Evolutionary conservation across 2,797 vertebrate species (phyloP).

Genomic region (Tamandua tetradactyla): DNA sequence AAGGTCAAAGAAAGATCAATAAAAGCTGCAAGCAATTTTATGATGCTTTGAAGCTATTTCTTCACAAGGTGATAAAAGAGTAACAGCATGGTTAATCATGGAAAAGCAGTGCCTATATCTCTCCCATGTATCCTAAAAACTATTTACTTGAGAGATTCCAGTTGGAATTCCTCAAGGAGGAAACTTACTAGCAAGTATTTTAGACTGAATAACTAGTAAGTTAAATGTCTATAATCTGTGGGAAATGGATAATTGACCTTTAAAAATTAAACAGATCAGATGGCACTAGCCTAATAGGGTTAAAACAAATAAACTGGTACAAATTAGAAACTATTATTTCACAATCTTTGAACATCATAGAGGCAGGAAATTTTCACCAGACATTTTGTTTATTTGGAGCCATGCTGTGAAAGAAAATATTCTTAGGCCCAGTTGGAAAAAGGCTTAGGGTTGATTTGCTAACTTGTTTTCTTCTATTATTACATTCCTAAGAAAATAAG

Average conservation of each 20-base stretch:
- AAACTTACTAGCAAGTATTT: background rate
- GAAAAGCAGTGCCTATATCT: background rate
- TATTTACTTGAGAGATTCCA: background rate
- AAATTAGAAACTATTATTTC: background rate
- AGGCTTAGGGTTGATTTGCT: background rate
- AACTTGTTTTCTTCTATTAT: background rate
- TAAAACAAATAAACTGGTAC: background rate
- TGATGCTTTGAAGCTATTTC: background rate
- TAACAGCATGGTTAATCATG: background rate
- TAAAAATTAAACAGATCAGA: background rate
- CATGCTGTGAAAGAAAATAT: background rate
- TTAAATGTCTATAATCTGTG: background rate
- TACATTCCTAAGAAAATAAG: background rate
- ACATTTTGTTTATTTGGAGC: background rate
- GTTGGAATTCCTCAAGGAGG: background rate
- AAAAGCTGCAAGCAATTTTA: background rate
- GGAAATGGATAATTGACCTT: background rate
- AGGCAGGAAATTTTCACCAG: background rate
- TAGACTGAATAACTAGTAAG: background rate
- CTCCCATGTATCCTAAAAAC: background rate
- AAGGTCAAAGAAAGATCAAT: slow-evolving; percentile 28
- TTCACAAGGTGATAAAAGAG: background rate
- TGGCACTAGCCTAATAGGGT: background rate
- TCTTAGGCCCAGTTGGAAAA: background rate
- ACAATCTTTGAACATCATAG: background rate